Evolutionary conservation across 2,113 vertebrate genomes (phyloP).

Genomic region (Elanus axillaris): DNA sequence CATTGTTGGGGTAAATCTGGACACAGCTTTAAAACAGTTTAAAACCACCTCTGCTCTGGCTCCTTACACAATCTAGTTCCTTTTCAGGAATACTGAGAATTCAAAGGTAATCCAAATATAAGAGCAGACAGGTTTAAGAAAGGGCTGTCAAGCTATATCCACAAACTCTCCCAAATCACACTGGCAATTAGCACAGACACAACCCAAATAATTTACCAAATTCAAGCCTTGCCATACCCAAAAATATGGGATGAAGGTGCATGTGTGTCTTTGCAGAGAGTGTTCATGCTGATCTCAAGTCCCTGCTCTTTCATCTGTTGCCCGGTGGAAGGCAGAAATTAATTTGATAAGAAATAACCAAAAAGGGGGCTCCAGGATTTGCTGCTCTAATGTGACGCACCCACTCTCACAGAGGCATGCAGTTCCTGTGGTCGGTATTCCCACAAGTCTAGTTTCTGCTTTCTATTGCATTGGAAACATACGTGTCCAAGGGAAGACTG

Average conservation of each 20-base stretch:
- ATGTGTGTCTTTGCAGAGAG: not conserved
- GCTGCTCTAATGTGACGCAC: rapidly evolving
- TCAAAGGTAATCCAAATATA: not conserved
- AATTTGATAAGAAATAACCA: not conserved
- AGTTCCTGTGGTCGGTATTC: not conserved
- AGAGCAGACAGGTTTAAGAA: not conserved
- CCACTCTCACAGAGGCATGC: not conserved
- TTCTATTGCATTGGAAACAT: not conserved
- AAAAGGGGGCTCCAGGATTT: not conserved
- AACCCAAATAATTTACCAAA: not conserved
- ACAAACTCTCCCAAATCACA: not conserved
- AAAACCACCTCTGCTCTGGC: not conserved
- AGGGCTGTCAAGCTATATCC: not conserved
- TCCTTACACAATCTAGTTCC: not conserved
- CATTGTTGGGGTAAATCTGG: not conserved
- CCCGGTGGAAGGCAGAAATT: not conserved
- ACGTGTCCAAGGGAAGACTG: rapidly evolving
- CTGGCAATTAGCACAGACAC: not conserved
- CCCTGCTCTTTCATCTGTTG: not conserved
- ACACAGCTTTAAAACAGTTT: not conserved
- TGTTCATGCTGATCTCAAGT: not conserved
- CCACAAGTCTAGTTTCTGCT: not conserved
- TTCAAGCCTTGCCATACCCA: not conserved
- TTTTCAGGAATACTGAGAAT: not conserved
- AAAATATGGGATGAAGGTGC: not conserved